Evolutionary conservation across 1,140 invertebrate genomes (phyloP).

Genomic region (Drosophila ohnishii): DNA sequence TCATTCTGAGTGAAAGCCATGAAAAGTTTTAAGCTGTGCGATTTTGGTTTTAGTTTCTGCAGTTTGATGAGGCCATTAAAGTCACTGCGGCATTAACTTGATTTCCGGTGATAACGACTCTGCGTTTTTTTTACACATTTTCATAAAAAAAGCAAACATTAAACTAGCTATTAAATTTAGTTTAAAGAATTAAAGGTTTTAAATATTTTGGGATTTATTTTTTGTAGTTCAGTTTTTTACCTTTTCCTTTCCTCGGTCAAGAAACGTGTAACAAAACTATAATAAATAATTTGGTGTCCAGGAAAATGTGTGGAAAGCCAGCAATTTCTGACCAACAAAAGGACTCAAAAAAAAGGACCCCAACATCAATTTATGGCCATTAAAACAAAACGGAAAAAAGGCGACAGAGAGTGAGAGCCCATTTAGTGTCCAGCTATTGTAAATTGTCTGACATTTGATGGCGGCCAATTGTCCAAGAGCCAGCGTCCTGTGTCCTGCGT

Average conservation of each 20-base stretch:
- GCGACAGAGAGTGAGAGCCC: background rate
- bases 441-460: slow-evolving; percentile 57
- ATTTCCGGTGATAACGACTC: slow-evolving; percentile 1
- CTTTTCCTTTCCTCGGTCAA: too few species aligned
- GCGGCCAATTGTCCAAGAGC: slow-evolving; percentile 26
- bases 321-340: background rate
- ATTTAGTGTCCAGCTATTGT: slow-evolving; percentile 57
- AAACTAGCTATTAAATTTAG: background rate
- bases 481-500: slow-evolving; percentile 19
- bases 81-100: slow-evolving; percentile 3
- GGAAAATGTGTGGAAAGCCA: slow-evolving; percentile 3
- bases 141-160: background rate
- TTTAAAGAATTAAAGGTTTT: background rate
- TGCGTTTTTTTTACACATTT: background rate
- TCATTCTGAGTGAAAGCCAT: slow-evolving; percentile 1
- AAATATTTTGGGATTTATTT: too few species aligned
- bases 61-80: slow-evolving; percentile 8
- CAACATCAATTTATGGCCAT: slow-evolving; percentile 6
- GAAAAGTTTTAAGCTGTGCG: slow-evolving; percentile 22
- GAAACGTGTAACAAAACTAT: background rate
- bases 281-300: slow-evolving; percentile 11
- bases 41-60: slow-evolving; percentile 1
- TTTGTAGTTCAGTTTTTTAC: too few species aligned
- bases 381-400: background rate
- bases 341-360: slow-evolving; percentile 9